phyloP scores from a whole-genome alignment of 2,888 invertebrate genomes.

The Phrixothrix hirtus region DNA sequence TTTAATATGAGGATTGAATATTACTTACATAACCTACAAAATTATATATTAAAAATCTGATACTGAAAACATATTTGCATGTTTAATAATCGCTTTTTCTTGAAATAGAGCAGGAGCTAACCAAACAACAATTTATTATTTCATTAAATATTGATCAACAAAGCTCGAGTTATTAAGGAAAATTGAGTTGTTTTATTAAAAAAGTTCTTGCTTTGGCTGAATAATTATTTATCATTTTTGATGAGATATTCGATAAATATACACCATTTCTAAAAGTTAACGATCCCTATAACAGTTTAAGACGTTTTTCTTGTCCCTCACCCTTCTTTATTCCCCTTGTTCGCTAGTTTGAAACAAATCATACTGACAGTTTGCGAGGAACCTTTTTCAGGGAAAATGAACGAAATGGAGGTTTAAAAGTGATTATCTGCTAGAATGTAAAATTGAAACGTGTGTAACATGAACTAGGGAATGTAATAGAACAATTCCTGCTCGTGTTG shows the following conservation, averaged over 20 bases:
- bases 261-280: conserved; percentile 34
- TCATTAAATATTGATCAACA: neutral
- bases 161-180: neutral
- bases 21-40: too few species aligned
- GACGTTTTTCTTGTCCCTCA: conserved; percentile 45
- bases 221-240: conserved; percentile 9
- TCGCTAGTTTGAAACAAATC: conserved; percentile 25
- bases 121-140: neutral
- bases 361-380: conserved; percentile 7
- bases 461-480: neutral
- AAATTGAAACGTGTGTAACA: conserved; percentile 5
- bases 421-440: conserved; percentile 13
- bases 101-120: neutral
- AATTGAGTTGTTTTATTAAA: neutral
- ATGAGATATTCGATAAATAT: conserved; percentile 32
- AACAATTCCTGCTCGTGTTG: neutral
- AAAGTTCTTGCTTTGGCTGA: neutral
- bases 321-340: conserved; percentile 15
- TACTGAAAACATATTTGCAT: too few species aligned
- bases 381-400: conserved; percentile 5
- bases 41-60: too few species aligned
- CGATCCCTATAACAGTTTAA: conserved; percentile 44
- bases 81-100: neutral
- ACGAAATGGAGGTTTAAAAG: conserved; percentile 6
- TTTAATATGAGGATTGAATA: too few species aligned